Evolutionary conservation across 2,113 vertebrate species (phyloP).

Genomic region (Trematocara macrostoma): DNA sequence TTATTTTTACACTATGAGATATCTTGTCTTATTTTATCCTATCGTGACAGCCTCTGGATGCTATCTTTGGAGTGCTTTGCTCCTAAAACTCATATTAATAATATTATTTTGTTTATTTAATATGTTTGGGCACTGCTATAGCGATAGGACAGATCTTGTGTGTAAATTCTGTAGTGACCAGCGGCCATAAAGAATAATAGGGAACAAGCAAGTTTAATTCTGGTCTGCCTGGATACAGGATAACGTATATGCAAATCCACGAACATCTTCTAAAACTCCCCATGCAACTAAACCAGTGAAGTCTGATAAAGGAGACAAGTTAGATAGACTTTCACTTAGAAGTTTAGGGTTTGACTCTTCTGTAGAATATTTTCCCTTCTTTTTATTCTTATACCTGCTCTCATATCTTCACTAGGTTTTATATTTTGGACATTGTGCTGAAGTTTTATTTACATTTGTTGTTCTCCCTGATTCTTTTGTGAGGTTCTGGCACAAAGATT

Average conservation of each 20-base stretch:
- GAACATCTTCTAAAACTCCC: not conserved
- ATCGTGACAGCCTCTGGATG: not conserved
- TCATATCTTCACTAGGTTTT: not conserved
- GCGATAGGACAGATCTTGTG: not conserved
- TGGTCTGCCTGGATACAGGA: not conserved
- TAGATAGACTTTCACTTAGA: not conserved
- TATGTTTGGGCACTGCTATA: not conserved
- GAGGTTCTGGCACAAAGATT: not conserved
- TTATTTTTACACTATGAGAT: not conserved
- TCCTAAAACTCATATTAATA: not conserved
- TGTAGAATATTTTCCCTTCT: not conserved
- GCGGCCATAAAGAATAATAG: not conserved
- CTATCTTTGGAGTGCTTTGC: not conserved
- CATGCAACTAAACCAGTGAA: not conserved
- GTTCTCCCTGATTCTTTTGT: not conserved
- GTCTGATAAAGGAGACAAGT: not conserved
- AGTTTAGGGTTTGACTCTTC: not conserved
- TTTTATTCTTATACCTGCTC: not conserved
- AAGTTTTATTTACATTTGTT: not conserved
- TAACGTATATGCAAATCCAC: not conserved
- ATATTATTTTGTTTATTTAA: not conserved
- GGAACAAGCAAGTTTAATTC: not conserved
- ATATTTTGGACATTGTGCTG: not conserved
- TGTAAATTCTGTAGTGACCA: not conserved
- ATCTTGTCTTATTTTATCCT: not conserved